Evolutionary conservation across 2,888 invertebrate genomes (phyloP), one percentile per base, ranked within the genome.

Genomic region (Allygus modestus): DNA sequence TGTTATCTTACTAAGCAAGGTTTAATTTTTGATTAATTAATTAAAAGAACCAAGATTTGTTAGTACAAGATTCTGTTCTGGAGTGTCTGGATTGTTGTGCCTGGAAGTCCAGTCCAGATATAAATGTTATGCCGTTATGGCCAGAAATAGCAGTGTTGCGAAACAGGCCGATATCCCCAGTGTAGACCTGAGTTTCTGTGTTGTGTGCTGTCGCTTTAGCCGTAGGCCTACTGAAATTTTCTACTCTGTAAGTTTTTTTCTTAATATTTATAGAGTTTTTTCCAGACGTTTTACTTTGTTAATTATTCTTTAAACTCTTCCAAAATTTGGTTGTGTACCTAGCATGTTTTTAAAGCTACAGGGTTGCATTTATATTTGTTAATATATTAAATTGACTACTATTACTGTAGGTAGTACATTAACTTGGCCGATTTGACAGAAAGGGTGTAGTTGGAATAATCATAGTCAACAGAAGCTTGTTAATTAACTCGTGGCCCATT

Each of bases 41-140:
- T 4, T 37, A 37, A 37, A 7, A 7, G 9, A 37, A 37, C 4
- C 37, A 9, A 37, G 46, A 9, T 46, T 46, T 46, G 2, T 41
- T 9, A 46, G 4, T 46, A 17, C 12, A 46, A 17, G 46, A 37
- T 9, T 46, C 46, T 46, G 15, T 12, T 17, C 46, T 58, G 58
- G 58, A 20, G 23, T 23, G 7, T 2, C 23, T 5, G 58, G 58
- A 58, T 23, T 23, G 23, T 58, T 58, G 20, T 23, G 20, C 20
- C 58, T 58, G 58, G 23, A 58, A 58, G 23, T 23, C 58, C 58
- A 58, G 20, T 58, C 58, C 58, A 58, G 58, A 58, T 58, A 58
- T 58, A 58, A 58, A 23, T 58, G 58, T 58, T 58, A 12, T 58
- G 58, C 58, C 20, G 58, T 58, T 58, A 58, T 58, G 58, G 58